Evolutionary conservation across 2,113 vertebrate species (phyloP).

Genomic region (Xenopus laevis): DNA sequence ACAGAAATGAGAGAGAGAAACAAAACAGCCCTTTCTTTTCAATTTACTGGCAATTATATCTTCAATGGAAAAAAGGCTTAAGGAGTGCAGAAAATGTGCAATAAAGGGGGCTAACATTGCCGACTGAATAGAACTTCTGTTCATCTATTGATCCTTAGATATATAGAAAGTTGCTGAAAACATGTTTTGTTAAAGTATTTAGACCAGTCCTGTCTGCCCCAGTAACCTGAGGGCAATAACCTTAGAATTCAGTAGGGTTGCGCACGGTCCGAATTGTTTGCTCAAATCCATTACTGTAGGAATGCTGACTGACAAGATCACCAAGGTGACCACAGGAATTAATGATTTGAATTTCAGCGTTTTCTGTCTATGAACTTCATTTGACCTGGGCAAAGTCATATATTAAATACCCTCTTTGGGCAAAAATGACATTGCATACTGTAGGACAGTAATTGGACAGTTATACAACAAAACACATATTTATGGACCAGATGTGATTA

Average conservation of each 20-base stretch:
- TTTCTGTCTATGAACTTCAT: neutral
- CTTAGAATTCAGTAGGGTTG: neutral
- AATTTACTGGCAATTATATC: constrained; percentile 24
- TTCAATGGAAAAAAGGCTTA: neutral
- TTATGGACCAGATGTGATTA: too few relatives aligned
- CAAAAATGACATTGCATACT: too few relatives aligned
- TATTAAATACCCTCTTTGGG: too few relatives aligned
- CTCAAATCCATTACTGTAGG: constrained; percentile 4
- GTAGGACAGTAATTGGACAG: too few relatives aligned
- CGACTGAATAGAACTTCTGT: constrained; percentile 32
- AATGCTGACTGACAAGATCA: neutral
- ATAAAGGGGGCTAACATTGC: constrained; percentile 24
- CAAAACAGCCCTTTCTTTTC: constrained; percentile 30
- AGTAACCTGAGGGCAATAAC: constrained; percentile 19
- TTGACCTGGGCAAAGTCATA: constrained; percentile 5
- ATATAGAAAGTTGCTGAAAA: constrained; percentile 22
- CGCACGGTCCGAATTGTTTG: constrained; percentile 12
- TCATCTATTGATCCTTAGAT: constrained; percentile 28
- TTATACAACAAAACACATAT: too few relatives aligned
- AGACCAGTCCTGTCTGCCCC: constrained; percentile 3
- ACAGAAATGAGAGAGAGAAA: neutral
- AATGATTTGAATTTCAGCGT: neutral
- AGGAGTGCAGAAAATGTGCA: neutral
- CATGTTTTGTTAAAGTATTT: constrained; percentile 26
- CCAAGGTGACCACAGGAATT: constrained; percentile 4